Conservation (phyloP, 92 coral and sea anemone species). For the Galaxea fascicularis region DNA sequence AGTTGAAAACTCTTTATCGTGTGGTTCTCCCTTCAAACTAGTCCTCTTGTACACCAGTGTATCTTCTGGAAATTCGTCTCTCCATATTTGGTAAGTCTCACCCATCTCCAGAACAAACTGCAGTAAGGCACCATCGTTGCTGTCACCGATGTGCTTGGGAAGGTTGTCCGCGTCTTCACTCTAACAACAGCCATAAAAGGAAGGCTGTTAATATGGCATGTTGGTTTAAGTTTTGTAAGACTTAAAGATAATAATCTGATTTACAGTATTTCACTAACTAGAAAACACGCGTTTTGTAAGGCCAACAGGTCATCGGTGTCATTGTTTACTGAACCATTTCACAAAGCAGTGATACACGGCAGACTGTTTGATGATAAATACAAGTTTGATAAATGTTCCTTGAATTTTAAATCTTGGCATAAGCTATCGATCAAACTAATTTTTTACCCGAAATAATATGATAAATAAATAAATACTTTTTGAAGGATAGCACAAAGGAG, state of each 20-base stretch:
- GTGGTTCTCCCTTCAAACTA: constrained; percentile 55
- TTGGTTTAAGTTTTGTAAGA: neutral
- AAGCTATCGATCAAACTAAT: too few relatives aligned
- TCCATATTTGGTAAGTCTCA: constrained; percentile 81
- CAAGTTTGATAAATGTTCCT: too few relatives aligned
- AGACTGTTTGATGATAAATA: too few relatives aligned
- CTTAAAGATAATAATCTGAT: too few relatives aligned
- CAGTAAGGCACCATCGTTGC: constrained; percentile 89
- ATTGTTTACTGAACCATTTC: too few relatives aligned
- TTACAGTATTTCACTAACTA: neutral
- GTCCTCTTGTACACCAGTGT: constrained; percentile 65
- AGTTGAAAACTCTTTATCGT: constrained; percentile 66
- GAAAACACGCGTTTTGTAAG: neutral
- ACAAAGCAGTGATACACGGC: too few relatives aligned
- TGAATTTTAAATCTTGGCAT: too few relatives aligned
- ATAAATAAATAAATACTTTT: too few relatives aligned
- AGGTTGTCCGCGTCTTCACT: constrained; percentile 76
- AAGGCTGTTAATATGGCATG: neutral
- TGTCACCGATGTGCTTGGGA: constrained; percentile 86
- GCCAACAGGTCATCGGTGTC: too few relatives aligned
- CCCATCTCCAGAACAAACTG: constrained; percentile 84
- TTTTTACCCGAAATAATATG: too few relatives aligned
- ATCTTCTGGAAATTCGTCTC: constrained; percentile 92
- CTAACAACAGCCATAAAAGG: constrained; percentile 25
- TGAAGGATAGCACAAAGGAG: too few relatives aligned